These are phyloP conservation scores for Andrena haemorrhoa DNA, from an alignment of 2,888 invertebrate species.

Conservation along the genomic window DNA sequence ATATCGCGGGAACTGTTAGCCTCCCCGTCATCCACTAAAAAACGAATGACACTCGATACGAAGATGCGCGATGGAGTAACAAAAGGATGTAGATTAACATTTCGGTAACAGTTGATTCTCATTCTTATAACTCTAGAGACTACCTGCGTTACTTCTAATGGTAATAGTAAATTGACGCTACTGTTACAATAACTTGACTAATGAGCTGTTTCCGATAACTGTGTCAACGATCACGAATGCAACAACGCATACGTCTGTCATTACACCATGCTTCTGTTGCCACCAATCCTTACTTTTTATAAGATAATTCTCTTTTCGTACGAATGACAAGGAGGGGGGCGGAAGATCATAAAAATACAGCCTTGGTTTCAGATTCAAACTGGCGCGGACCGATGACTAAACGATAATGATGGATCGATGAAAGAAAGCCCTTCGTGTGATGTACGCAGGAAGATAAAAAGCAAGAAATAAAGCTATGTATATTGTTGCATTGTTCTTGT, in stretches of 20 bases:
- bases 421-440: slow-evolving; percentile 20
- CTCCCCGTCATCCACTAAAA: slow-evolving; percentile 5
- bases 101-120: slow-evolving; percentile 66
- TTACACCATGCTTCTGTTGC: slow-evolving; percentile 43
- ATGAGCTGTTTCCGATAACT: slow-evolving; percentile 59
- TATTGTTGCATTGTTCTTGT: slow-evolving; percentile 21
- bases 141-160: slow-evolving; percentile 60
- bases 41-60: slow-evolving; percentile 18
- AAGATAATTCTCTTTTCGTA: slow-evolving; percentile 9
- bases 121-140: slow-evolving; percentile 63
- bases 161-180: slow-evolving; percentile 67
- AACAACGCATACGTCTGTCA: slow-evolving; percentile 60
- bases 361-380: slow-evolving; percentile 49
- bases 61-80: slow-evolving; percentile 44
- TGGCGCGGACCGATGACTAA: slow-evolving; percentile 9
- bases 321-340: not conserved
- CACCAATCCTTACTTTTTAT: slow-evolving; percentile 30
- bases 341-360: slow-evolving; percentile 24
- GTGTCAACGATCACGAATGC: slow-evolving; percentile 55
- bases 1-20: not conserved
- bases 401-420: slow-evolving; percentile 3
- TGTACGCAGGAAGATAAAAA: slow-evolving; percentile 34
- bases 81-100: slow-evolving; percentile 63
- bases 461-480: slow-evolving; percentile 27
- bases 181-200: slow-evolving; percentile 58